Evolutionary conservation across 2,797 vertebrate genomes (phyloP).

Genomic region (Chromobotia macracanthus): DNA sequence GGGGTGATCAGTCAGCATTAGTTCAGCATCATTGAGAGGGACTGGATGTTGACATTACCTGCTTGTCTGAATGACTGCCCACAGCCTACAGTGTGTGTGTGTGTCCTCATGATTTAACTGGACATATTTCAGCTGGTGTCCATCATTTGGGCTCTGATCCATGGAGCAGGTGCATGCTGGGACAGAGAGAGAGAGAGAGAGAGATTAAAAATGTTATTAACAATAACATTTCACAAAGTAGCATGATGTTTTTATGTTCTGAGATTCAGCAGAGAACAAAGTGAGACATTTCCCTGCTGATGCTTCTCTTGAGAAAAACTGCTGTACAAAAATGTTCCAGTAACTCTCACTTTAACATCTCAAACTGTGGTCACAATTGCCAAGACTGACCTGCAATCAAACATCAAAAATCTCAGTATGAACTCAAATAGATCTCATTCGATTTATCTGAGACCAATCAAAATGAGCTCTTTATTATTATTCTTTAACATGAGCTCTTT

Average conservation of each 20-base stretch:
- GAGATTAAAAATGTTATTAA: not conserved
- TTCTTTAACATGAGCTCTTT: no score
- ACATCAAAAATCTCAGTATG: not conserved
- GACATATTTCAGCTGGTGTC: conserved; percentile 29
- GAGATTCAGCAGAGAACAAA: no score
- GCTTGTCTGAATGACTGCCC: conserved; percentile 17
- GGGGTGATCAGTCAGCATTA: conserved; percentile 29
- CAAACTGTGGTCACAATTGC: not conserved
- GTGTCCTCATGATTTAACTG: conserved; percentile 23
- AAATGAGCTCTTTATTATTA: not conserved
- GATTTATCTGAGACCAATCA: not conserved
- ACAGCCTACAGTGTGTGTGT: not conserved
- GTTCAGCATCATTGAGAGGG: conserved; percentile 25
- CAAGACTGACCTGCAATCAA: not conserved
- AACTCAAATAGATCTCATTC: not conserved
- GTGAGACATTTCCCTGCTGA: no score
- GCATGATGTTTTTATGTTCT: no score
- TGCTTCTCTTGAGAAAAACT: not conserved
- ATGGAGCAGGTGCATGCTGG: conserved; percentile 26
- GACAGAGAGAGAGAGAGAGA: conserved; percentile 4
- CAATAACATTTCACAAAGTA: no score
- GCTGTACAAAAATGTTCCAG: not conserved
- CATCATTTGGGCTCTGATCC: conserved; percentile 30
- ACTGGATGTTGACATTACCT: conserved; percentile 27
- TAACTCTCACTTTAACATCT: no score